Evolutionary conservation across 2,888 invertebrate species (phyloP).

Genomic region (Cheilosia vernalis): DNA sequence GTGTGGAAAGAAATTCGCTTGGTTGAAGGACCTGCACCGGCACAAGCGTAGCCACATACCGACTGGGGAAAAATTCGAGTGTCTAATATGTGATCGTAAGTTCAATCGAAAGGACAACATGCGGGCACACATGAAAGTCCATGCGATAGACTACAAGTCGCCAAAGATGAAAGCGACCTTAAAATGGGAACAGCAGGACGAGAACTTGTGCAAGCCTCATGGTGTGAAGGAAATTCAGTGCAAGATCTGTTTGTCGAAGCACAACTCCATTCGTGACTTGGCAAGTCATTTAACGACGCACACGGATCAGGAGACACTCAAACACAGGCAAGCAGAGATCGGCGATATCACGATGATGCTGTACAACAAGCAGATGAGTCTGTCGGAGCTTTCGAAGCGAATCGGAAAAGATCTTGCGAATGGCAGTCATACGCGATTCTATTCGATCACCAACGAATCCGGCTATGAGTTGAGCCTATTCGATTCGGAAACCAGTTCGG

Average conservation of each 20-base stretch:
- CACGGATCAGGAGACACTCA: conserved; percentile 76
- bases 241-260: conserved; percentile 81
- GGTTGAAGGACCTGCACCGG: conserved; percentile 87
- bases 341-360: conserved; percentile 76
- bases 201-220: conserved; percentile 79
- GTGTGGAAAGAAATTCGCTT: conserved; percentile 87
- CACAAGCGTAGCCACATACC: conserved; percentile 87
- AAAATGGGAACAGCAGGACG: conserved; percentile 71
- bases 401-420: conserved; percentile 55
- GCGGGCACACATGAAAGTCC: conserved; percentile 86
- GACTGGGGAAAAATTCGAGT: conserved; percentile 85
- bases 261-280: conserved; percentile 80
- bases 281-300: conserved; percentile 79
- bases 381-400: conserved; percentile 20
- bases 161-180: conserved; percentile 2
- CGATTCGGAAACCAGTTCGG: conserved; percentile 77
- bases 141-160: conserved; percentile 77
- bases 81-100: conserved; percentile 85
- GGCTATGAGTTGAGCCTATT: conserved; percentile 81
- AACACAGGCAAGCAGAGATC: conserved; percentile 76
- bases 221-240: conserved; percentile 82
- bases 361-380: conserved; percentile 76
- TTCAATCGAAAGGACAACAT: conserved; percentile 86
- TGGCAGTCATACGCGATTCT: conserved; percentile 77
- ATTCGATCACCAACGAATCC: conserved; percentile 81